phyloP scores from a whole-genome alignment of 2,888 invertebrate species.

The Smittia aterrima region DNA sequence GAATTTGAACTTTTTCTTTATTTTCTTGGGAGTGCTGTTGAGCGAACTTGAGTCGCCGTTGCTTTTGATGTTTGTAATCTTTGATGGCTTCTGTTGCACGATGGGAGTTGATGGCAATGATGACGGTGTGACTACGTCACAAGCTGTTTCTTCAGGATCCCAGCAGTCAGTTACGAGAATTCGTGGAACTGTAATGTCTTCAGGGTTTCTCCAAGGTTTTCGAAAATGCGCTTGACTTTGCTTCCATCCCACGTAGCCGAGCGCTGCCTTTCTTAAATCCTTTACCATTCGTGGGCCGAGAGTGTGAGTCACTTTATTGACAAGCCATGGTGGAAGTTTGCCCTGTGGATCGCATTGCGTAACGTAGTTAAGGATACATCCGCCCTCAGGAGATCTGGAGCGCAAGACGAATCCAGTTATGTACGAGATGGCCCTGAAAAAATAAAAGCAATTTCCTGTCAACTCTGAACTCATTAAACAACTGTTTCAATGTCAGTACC shows the following conservation, averaged over 20 bases:
- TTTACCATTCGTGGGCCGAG: slow-evolving; percentile 59
- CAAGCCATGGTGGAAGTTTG: slow-evolving; percentile 82
- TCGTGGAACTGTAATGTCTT: slow-evolving; percentile 72
- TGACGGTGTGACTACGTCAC: background rate
- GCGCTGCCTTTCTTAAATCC: slow-evolving; percentile 75
- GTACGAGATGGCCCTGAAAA: slow-evolving; percentile 60
- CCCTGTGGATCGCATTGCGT: slow-evolving; percentile 89
- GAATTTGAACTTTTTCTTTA: slow-evolving; percentile 42
- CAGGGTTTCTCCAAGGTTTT: slow-evolving; percentile 87
- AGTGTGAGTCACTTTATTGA: slow-evolving; percentile 82
- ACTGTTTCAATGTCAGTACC: slow-evolving; percentile 53
- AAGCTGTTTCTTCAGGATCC: background rate
- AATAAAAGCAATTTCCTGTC: background rate
- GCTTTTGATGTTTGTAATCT: background rate
- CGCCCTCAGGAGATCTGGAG: slow-evolving; percentile 55
- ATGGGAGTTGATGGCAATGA: background rate
- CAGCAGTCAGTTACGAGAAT: slow-evolving; percentile 62
- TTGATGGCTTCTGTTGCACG: background rate
- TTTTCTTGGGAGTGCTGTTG: slow-evolving; percentile 30
- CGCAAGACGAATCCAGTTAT: slow-evolving; percentile 69
- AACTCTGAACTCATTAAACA: background rate
- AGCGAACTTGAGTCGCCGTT: background rate
- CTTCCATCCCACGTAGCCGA: slow-evolving; percentile 83
- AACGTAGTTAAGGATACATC: slow-evolving; percentile 82
- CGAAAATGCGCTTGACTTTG: slow-evolving; percentile 66